Percentiles rank a stretch among this genome's conserved stretches.
Evolutionary conservation across 2,113 vertebrate species (phyloP).

Genomic region (Larimichthys polyactis): DNA sequence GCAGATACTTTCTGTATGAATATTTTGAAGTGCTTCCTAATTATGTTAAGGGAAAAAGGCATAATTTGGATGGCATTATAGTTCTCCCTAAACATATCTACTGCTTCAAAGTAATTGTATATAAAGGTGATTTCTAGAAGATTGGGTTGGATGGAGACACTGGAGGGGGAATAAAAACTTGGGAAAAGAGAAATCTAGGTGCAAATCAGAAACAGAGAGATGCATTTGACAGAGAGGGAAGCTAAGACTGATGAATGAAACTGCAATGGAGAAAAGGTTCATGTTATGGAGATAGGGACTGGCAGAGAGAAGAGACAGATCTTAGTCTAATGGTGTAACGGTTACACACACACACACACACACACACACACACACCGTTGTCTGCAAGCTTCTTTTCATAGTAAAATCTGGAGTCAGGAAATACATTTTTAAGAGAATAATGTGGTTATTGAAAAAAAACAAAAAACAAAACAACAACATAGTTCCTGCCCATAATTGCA

Average conservation of each 20-base stretch:
- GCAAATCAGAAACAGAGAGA: background rate
- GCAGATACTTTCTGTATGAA: background rate
- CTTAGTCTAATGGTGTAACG: slow-evolving; percentile 17
- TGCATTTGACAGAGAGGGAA: slow-evolving; percentile 19
- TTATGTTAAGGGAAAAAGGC: background rate
- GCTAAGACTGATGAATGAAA: slow-evolving; percentile 2
- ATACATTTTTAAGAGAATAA: slow-evolving; percentile 3
- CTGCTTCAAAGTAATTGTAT: background rate
- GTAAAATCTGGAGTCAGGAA: slow-evolving; percentile 7
- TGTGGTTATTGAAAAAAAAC: slow-evolving; percentile 17
- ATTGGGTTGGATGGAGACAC: background rate
- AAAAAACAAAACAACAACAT: background rate
- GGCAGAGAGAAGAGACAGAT: background rate
- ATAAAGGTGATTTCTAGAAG: background rate
- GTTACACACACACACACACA: background rate
- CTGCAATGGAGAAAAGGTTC: slow-evolving; percentile 9
- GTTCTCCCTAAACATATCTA: background rate
- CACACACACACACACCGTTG: background rate
- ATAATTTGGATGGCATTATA: background rate
- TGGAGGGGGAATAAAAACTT: background rate
- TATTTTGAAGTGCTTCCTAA: background rate
- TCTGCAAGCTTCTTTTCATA: background rate
- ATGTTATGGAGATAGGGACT: slow-evolving; percentile 3
- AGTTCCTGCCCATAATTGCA: slow-evolving; percentile 40
- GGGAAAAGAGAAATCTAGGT: background rate